Percentiles rank a stretch among this genome's conserved stretches.
Conservation (phyloP, 2,797 vertebrate species). For the Hydrocynus forskahlii region DNA sequence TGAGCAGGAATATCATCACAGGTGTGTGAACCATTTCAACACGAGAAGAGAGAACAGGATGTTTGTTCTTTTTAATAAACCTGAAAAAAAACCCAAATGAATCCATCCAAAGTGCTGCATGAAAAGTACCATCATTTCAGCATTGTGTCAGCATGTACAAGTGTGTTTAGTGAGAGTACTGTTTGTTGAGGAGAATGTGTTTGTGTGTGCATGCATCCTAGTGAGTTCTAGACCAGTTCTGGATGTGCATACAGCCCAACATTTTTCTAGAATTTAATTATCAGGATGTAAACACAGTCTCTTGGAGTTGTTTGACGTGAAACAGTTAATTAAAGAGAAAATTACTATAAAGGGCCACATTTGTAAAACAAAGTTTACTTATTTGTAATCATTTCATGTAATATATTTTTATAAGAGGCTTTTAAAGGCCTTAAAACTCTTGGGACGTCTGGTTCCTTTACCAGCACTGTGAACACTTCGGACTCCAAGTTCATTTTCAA, state of each 20-base stretch:
- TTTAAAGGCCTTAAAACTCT: neutral
- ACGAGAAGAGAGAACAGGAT: neutral
- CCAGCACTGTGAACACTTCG: neutral
- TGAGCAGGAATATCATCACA: neutral
- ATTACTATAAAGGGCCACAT: too few relatives aligned
- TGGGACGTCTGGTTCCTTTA: neutral
- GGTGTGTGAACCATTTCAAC: neutral
- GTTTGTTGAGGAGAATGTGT: neutral
- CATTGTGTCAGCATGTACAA: slow-evolving; percentile 6
- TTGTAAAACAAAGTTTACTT: too few relatives aligned
- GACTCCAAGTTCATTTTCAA: neutral
- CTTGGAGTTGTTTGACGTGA: neutral
- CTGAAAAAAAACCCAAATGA: slow-evolving; percentile 35
- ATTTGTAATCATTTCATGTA: too few relatives aligned
- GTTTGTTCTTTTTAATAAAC: slow-evolving; percentile 44
- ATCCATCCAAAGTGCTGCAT: slow-evolving; percentile 44
- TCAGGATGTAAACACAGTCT: neutral
- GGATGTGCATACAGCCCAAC: neutral
- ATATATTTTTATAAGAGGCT: neutral
- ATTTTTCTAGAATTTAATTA: neutral
- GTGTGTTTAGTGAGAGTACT: neutral
- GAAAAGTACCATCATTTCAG: slow-evolving; percentile 42
- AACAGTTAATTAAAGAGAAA: neutral
- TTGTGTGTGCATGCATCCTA: neutral
- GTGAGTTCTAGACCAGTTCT: neutral